phyloP scores from a whole-genome alignment of 2,888 invertebrate species.

The Tinea trinotella region DNA sequence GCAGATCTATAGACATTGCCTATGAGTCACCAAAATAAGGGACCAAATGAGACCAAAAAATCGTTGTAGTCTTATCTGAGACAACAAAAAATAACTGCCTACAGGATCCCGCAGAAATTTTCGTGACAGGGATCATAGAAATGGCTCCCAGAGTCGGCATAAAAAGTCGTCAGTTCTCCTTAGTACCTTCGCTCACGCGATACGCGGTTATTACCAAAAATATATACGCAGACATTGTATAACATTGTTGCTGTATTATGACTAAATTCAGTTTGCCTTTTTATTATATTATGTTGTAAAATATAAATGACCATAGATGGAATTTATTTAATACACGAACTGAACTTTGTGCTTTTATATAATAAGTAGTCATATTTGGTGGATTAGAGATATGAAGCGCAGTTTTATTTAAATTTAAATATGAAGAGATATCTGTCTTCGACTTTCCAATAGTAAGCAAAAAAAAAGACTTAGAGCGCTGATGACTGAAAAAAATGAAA shows the following conservation, averaged over 20 bases:
- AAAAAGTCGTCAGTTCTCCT: constrained; percentile 27
- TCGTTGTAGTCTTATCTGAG: constrained; percentile 4
- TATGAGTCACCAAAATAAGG: neutral
- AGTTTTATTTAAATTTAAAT: too few species aligned
- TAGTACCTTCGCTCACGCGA: constrained; percentile 20
- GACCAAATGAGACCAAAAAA: neutral
- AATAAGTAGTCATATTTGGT: too few species aligned
- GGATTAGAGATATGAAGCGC: too few species aligned
- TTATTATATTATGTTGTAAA: too few species aligned
- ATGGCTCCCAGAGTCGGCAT: constrained; percentile 31
- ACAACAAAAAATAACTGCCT: constrained; percentile 12
- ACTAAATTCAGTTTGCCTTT: constrained; percentile 9
- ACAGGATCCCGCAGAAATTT: constrained; percentile 22
- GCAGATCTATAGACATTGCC: too few species aligned
- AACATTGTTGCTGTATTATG: constrained; percentile 1
- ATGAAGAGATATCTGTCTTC: too few species aligned
- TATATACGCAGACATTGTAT: constrained; percentile 18
- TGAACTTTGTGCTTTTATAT: too few species aligned
- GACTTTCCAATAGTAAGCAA: too few species aligned
- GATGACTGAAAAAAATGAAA: too few species aligned
- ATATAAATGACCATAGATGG: too few species aligned
- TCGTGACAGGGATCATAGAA: constrained; percentile 28
- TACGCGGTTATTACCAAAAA: constrained; percentile 16
- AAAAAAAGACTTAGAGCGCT: too few species aligned
- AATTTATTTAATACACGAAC: too few species aligned